Base-by-base conservation (phyloP, 2,113 vertebrate genomes). In the Tor tambroides region DNA sequence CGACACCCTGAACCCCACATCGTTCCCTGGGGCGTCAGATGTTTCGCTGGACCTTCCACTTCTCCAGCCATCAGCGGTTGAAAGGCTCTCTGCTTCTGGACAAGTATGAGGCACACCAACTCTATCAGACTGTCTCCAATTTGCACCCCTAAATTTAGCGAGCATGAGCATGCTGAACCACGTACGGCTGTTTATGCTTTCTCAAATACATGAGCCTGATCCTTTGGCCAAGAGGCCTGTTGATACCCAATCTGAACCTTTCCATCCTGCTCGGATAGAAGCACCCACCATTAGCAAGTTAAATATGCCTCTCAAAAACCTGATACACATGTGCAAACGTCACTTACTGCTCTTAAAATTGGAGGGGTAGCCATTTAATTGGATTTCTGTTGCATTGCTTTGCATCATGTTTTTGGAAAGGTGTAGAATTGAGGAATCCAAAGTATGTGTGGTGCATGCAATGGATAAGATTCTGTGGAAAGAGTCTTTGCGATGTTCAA, bases 31-130 rank as follows among this genome's bases (percentile, higher is more conserved):
- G 87, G 93, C 80, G 2, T 94, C 91, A 35, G 94, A 90, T 19
- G 89, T 80, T 0, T 90, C 89, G 71, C 89, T 95, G 85, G 95
- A 95, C 86, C 91, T 96, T 83, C 94, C 93, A 67, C 89, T 92
- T 87, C 75, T 95, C 86, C 95, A 95, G 89, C 91, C 93, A 0
- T 92, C 96, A 76, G 80, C 88, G 65, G 86, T 93, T 71, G 96
- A 98, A 92, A 93, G 97, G 92, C 95, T 98, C 91, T 99, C 98
- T 85, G 96, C 97, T 0, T 97, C 97, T 17, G 95, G 97, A 95
- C 98, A 99, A 94, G 98, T 98, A 99, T 74, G 96, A 96, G 54
- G 30, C 5, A 19, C 26, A 77, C 51, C 21, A n/a, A 43, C 21
- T 78, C 46, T 41, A 11, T 82, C 35, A 26, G 79, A 26, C 59